Conservation (phyloP, 2,888 invertebrate genomes). For the Melanostoma scalare region DNA sequence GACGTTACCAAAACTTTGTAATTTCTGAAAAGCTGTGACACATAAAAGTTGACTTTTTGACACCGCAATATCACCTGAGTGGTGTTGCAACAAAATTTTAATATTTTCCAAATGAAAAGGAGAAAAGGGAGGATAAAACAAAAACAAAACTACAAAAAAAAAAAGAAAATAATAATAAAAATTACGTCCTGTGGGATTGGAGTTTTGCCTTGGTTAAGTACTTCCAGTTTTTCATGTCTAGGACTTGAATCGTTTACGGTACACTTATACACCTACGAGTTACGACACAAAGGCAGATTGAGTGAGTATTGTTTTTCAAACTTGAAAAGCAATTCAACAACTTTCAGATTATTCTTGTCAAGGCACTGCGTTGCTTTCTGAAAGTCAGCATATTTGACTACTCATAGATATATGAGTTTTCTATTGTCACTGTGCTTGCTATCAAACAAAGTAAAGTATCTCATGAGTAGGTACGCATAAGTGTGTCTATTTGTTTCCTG, state of each 20-base stretch:
- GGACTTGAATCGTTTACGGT: constrained; percentile 32
- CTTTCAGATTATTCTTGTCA: constrained; percentile 7
- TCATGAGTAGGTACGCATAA: too few relatives aligned
- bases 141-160: constrained; percentile 9
- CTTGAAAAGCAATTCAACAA: constrained; percentile 24
- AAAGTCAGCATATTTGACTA: constrained; percentile 8
- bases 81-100: constrained; percentile 29
- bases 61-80: constrained; percentile 32
- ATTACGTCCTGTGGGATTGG: constrained; percentile 36
- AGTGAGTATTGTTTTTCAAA: constrained; percentile 1
- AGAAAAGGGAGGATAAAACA: background rate
- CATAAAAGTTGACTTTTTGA: constrained; percentile 48
- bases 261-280: background rate
- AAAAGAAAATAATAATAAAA: background rate
- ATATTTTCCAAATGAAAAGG: constrained; percentile 30
- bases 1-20: constrained; percentile 30
- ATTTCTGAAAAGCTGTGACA: constrained; percentile 41
- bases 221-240: constrained; percentile 29
- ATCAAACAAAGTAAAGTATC: too few relatives aligned
- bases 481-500: too few relatives aligned
- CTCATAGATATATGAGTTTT: constrained; percentile 26
- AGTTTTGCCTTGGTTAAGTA: constrained; percentile 18
- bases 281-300: constrained; percentile 2
- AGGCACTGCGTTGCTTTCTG: constrained; percentile 13
- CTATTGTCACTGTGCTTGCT: constrained; percentile 21